A percentile compares a stretch with the other conserved stretches of the same genome.
phyloP scores from a whole-genome alignment of 2,888 invertebrate genomes.

The Cheilosia vernalis region DNA sequence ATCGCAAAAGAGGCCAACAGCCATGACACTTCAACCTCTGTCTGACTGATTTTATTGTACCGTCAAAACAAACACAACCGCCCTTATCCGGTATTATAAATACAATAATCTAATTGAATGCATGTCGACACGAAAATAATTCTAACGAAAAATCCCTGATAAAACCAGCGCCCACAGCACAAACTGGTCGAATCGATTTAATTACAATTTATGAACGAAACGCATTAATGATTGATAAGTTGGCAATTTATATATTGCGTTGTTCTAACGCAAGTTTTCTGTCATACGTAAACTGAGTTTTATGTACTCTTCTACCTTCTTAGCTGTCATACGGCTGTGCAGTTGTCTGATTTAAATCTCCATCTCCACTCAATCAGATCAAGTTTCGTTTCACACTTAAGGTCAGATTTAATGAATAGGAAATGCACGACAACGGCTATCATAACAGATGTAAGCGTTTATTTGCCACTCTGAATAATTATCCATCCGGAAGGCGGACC shows the following conservation, averaged over 20 bases:
- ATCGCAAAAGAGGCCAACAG: too few relatives aligned
- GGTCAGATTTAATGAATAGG: slow-evolving; percentile 66
- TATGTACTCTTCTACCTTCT: too few relatives aligned
- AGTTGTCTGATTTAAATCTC: slow-evolving; percentile 25
- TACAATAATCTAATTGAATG: slow-evolving; percentile 10
- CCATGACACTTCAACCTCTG: too few relatives aligned
- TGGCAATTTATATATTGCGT: too few relatives aligned
- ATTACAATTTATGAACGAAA: too few relatives aligned
- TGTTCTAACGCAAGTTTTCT: too few relatives aligned
- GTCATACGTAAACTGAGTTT: too few relatives aligned
- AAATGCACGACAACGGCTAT: slow-evolving; percentile 49
- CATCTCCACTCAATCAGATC: slow-evolving; percentile 48
- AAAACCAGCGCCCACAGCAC: not conserved
- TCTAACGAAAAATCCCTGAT: slow-evolving; percentile 3
- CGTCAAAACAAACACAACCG: not conserved
- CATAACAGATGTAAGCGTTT: slow-evolving; percentile 2
- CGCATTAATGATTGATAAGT: too few relatives aligned
- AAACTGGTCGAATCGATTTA: not conserved
- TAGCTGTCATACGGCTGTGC: not conserved
- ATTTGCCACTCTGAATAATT: slow-evolving; percentile 21
- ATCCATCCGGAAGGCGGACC: slow-evolving; percentile 55
- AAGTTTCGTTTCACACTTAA: slow-evolving; percentile 42
- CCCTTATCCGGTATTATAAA: slow-evolving; percentile 1
- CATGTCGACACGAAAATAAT: slow-evolving; percentile 8
- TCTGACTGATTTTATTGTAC: too few relatives aligned